phyloP scores from a whole-genome alignment of 2,797 vertebrate species.

The Rhabdophis nuchalis region DNA sequence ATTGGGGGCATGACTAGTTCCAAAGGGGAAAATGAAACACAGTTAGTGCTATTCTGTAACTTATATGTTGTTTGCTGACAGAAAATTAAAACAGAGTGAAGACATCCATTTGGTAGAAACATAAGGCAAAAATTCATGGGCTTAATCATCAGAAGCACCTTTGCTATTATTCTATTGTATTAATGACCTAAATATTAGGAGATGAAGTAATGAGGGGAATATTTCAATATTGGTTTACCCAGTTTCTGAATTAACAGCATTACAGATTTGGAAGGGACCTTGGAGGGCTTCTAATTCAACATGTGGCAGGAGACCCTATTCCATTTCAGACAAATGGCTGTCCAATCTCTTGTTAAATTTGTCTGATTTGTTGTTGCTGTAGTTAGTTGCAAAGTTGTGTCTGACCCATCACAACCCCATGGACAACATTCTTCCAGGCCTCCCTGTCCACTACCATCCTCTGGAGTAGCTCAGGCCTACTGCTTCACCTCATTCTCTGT shows the following conservation, averaged over 20 bases:
- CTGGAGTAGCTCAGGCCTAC: too few relatives aligned
- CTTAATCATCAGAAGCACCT: neutral
- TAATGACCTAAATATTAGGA: neutral
- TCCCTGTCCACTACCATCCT: too few relatives aligned
- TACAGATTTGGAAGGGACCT: too few relatives aligned
- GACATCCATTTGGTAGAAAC: slow-evolving; percentile 11
- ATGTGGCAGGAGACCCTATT: too few relatives aligned
- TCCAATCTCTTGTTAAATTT: neutral
- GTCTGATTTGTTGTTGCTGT: neutral
- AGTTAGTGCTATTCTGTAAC: slow-evolving; percentile 24
- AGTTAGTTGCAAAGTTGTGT: too few relatives aligned
- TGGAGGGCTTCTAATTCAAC: too few relatives aligned
- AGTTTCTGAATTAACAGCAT: neutral
- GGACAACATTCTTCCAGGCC: too few relatives aligned
- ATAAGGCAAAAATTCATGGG: neutral
- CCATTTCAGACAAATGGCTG: too few relatives aligned
- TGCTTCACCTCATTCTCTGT: too few relatives aligned
- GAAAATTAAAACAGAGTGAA: slow-evolving; percentile 9
- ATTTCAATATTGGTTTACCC: neutral
- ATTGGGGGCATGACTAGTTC: neutral
- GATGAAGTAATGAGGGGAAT: neutral
- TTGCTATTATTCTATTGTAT: neutral
- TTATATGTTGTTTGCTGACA: slow-evolving; percentile 12
- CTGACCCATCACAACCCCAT: too few relatives aligned
- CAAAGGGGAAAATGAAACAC: neutral